A percentile compares a stretch with the other conserved stretches of the same genome.
phyloP scores from a whole-genome alignment of 2,113 vertebrate species.

The Xiphophorus couchianus region DNA sequence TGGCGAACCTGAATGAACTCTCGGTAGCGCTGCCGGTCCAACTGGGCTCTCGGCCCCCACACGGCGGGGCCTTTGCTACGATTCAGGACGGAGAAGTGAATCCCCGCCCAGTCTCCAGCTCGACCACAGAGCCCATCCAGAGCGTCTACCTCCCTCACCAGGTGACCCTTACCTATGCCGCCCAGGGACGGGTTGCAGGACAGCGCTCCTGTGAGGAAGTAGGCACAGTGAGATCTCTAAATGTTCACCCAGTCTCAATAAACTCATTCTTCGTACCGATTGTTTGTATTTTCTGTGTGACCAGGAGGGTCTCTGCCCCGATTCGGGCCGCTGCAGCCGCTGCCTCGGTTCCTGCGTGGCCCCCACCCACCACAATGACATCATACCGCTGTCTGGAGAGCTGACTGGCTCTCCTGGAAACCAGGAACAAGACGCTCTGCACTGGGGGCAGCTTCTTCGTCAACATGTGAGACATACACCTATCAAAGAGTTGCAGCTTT shows the following conservation, averaged over 20 bases:
- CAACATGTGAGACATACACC: conserved; percentile 63
- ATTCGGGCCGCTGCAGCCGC: conserved; percentile 87
- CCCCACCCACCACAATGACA: conserved; percentile 91
- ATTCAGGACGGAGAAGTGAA: conserved; percentile 95
- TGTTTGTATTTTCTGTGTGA: conserved; percentile 87
- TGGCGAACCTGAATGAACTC: conserved; percentile 87
- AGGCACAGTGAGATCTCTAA: not conserved
- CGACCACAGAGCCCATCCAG: conserved; percentile 92
- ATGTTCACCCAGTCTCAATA: not conserved
- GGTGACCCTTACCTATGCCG: conserved; percentile 94
- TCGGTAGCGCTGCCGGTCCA: conserved; percentile 89
- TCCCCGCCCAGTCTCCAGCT: conserved; percentile 88
- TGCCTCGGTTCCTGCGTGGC: conserved; percentile 91
- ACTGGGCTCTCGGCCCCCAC: conserved; percentile 94
- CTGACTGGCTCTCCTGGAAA: conserved; percentile 48
- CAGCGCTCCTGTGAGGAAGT: conserved; percentile 83
- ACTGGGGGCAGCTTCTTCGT: conserved; percentile 48
- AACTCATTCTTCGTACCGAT: conserved; percentile 80
- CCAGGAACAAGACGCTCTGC: conserved; percentile 23
- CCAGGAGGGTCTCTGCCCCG: conserved; percentile 86
- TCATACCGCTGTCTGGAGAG: conserved; percentile 77
- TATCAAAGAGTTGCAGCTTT: conserved; percentile 3
- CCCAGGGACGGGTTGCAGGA: conserved; percentile 97
- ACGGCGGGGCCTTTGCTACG: conserved; percentile 92
- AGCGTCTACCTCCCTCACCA: conserved; percentile 91